These are phyloP conservation scores for Perca flavescens DNA, from an alignment of 2,113 vertebrate species.

Conservation along the genomic window DNA sequence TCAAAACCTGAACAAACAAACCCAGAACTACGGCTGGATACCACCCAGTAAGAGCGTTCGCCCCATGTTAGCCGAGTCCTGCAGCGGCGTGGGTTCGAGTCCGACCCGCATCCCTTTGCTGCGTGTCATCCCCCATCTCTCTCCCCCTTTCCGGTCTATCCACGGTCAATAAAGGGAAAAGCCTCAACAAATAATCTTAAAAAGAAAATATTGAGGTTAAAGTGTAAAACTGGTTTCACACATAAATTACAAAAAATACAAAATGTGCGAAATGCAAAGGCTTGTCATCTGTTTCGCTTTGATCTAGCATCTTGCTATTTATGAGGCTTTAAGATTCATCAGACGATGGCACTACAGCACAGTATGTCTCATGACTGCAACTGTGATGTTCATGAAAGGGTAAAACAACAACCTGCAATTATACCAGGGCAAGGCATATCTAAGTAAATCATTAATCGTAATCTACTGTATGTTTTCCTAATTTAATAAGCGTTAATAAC, in stretches of 20 bases:
- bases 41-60: too few relatives aligned
- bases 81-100: too few relatives aligned
- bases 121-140: too few relatives aligned
- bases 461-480: constrained; percentile 21
- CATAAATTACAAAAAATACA: too few relatives aligned
- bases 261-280: constrained; percentile 3
- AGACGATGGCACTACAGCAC: too few relatives aligned
- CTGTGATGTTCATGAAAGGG: neutral
- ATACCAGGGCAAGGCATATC: neutral
- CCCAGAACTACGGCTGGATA: neutral
- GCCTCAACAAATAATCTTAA: too few relatives aligned
- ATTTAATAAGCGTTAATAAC: constrained; percentile 22
- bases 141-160: too few relatives aligned
- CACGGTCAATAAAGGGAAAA: too few relatives aligned
- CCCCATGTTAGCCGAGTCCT: too few relatives aligned
- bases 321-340: neutral
- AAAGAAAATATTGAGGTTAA: neutral
- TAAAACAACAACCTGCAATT: constrained; percentile 8
- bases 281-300: neutral
- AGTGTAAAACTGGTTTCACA: neutral
- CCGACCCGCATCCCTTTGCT: too few relatives aligned
- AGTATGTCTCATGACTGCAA: neutral
- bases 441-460: constrained; percentile 29
- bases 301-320: neutral
- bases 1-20: neutral